These are phyloP conservation scores for Festucalex cinctus DNA, from an alignment of 2,113 vertebrate species.

Conservation along the genomic window DNA sequence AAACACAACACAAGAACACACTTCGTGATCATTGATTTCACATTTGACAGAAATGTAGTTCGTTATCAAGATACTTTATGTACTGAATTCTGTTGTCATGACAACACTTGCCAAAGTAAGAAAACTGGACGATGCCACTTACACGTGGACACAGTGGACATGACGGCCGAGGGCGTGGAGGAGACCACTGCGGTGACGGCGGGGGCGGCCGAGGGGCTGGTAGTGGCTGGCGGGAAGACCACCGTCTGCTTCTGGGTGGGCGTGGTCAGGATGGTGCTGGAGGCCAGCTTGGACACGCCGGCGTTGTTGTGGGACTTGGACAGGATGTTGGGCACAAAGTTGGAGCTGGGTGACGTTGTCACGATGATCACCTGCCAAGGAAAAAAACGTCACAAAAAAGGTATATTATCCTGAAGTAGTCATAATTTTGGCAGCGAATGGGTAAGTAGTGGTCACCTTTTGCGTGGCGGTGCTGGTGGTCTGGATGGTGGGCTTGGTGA, in stretches of 20 bases:
- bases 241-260: conserved; percentile 89
- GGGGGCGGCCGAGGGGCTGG: conserved; percentile 69
- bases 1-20: neutral
- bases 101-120: too few relatives aligned
- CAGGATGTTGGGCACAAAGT: conserved; percentile 97
- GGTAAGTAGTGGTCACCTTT: conserved; percentile 72
- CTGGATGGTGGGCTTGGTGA: conserved; percentile 95
- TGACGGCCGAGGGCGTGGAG: conserved; percentile 86
- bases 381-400: conserved; percentile 11
- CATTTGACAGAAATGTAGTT: too few relatives aligned
- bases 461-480: conserved; percentile 93
- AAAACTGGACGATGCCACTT: conserved; percentile 27
- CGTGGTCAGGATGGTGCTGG: conserved; percentile 82
- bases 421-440: too few relatives aligned
- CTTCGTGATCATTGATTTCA: too few relatives aligned
- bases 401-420: too few relatives aligned
- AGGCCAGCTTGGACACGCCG: conserved; percentile 87
- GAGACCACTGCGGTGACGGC: conserved; percentile 91
- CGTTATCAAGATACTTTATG: neutral
- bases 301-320: conserved; percentile 98
- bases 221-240: conserved; percentile 82
- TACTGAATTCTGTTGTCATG: too few relatives aligned
- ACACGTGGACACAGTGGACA: conserved; percentile 92
- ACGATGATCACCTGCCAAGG: conserved; percentile 91
- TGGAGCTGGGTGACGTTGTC: conserved; percentile 95